These are phyloP conservation scores for Cryptomyrus ogoouensis DNA, from an alignment of 2,113 vertebrate genomes.

Conservation along the genomic window DNA sequence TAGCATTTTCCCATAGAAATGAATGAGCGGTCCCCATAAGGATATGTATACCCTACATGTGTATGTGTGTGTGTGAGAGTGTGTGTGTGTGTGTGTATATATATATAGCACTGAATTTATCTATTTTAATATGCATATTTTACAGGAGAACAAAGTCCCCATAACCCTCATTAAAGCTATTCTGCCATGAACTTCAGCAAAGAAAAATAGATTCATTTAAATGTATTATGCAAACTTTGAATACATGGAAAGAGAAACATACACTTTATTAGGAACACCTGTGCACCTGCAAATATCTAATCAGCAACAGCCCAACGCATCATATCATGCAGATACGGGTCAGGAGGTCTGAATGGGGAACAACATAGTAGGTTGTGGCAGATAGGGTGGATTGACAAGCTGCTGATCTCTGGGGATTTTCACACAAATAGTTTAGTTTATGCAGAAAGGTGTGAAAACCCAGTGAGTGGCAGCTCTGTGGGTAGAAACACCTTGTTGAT, in stretches of 20 bases:
- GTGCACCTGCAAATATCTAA: background rate
- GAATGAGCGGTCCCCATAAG: too few relatives aligned
- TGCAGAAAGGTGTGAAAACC: background rate
- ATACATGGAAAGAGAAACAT: background rate
- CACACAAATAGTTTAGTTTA: background rate
- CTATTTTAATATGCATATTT: background rate
- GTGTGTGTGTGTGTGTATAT: too few relatives aligned
- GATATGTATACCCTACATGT: too few relatives aligned
- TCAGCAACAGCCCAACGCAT: background rate
- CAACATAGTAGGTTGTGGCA: background rate
- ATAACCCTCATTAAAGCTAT: background rate
- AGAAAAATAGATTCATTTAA: background rate
- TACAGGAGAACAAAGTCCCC: background rate
- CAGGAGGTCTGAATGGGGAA: background rate
- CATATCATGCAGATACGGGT: background rate
- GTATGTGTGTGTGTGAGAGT: too few relatives aligned
- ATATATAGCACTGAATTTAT: background rate
- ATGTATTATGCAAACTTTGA: background rate
- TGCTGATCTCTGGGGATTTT: background rate
- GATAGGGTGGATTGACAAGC: background rate
- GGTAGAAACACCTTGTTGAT: background rate
- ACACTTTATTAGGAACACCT: background rate
- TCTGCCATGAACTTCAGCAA: background rate
- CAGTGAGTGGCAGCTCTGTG: background rate
- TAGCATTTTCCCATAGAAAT: too few relatives aligned